Evolutionary conservation across 1,140 invertebrate genomes (phyloP), one percentile per base, ranked within the genome.

Genomic region (Zaprionus africanus): DNA sequence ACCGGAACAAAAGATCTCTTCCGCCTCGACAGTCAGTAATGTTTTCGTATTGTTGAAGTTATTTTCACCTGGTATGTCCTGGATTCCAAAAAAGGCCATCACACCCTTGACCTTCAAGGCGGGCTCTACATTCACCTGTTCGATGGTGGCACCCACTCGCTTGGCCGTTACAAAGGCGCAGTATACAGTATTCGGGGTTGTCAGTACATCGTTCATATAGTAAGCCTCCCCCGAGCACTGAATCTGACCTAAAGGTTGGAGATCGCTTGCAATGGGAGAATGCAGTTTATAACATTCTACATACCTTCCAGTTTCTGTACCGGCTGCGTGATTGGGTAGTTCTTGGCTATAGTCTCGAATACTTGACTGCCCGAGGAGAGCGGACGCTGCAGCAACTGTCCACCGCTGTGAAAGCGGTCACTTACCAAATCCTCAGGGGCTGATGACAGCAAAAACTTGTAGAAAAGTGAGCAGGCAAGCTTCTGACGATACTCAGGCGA

Each of bases 301-400:
- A 31, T 38, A 78, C 77, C 95, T 85, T 97, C 97, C 5, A 97
- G 72, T 92, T 98, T 98, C 4, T 94, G 93, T 17, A 97, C 90
- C 0, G 97, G 95, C 91, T 98, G 93, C 70, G 95, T 96, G 1
- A 98, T 83, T 3, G 97, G 97, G 95, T 96, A 98, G 41, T 96
- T 79, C 5, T 94, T 94, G 72, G 94, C 94, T 71, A 96, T 94
- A 0, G 95, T 96, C 64, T 96, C 95, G 82, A 95, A 98, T 12
- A 94, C 93, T 87, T 98, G 97, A n/a, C 93, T 94, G 1, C 96
- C 97, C 3, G 94, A 94, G 0, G 96, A 97, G 1, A 97, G 72
- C 0, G 94, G 94, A 22, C 97, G 94, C 24, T 94, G 63, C 22
- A 96, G 71, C 95, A 95, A 24, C 95, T 76, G 57, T 0, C 93